Evolutionary conservation across 1,140 invertebrate species (phyloP).

Genomic region (Hylaeus anthracinus): DNA sequence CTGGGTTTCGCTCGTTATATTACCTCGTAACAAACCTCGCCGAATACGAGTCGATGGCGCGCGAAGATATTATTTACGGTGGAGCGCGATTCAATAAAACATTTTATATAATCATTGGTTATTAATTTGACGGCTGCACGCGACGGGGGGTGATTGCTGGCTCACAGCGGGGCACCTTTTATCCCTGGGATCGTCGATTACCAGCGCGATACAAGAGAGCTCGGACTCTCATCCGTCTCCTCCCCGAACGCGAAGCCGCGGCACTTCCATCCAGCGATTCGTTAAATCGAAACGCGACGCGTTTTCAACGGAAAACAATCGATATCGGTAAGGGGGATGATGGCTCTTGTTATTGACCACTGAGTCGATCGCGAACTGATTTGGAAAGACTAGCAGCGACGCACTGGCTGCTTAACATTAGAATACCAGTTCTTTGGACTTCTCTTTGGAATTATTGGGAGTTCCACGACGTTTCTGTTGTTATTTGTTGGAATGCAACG

Average conservation of each 20-base stretch:
- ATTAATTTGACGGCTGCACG: conserved; percentile 78
- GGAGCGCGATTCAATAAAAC: conserved; percentile 76
- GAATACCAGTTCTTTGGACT: no score
- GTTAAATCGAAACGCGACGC: neutral
- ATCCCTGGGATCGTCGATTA: conserved; percentile 71
- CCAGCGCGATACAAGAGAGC: conserved; percentile 49
- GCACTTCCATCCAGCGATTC: conserved; percentile 8
- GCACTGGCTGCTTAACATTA: no score
- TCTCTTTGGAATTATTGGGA: no score
- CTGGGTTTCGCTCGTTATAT: neutral
- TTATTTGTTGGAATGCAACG: no score
- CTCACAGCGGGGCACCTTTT: conserved; percentile 68
- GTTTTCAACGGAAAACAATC: conserved; percentile 29
- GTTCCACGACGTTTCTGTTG: no score
- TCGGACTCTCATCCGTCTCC: neutral
- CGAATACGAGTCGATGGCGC: conserved; percentile 63
- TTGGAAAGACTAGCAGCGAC: no score
- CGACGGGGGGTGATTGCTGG: conserved; percentile 72
- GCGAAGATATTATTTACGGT: conserved; percentile 71
- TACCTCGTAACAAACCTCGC: neutral
- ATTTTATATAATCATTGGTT: conserved; percentile 80
- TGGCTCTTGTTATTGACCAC: neutral
- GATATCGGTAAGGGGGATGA: neutral
- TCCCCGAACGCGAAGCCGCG: conserved; percentile 1
- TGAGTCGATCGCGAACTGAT: no score